Percentiles rank a stretch among this genome's conserved stretches.
phyloP scores from a whole-genome alignment of 2,113 vertebrate species.

The Rhadina sibilatrix region DNA sequence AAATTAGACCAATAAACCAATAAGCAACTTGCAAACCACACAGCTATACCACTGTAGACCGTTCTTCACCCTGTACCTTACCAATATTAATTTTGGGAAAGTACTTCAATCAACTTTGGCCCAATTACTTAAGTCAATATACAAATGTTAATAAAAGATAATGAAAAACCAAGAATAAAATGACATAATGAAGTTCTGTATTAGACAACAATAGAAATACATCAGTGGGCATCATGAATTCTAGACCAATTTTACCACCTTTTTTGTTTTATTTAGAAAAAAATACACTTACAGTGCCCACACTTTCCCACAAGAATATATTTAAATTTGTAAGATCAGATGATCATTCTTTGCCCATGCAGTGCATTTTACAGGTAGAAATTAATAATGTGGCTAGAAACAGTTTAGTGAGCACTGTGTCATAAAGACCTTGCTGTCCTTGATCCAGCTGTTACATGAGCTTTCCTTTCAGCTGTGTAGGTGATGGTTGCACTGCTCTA shows the following conservation, averaged over 20 bases:
- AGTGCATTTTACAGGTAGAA: background rate
- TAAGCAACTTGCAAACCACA: background rate
- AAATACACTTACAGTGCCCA: background rate
- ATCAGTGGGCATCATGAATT: background rate
- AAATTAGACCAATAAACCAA: slow-evolving; percentile 64
- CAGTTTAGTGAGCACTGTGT: background rate
- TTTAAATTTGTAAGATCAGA: background rate
- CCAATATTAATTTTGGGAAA: background rate
- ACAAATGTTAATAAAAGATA: background rate
- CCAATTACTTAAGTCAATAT: background rate
- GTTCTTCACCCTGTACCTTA: background rate
- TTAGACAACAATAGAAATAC: background rate
- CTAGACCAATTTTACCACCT: background rate
- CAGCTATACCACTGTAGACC: background rate
- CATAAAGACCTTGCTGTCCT: background rate
- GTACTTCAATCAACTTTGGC: background rate
- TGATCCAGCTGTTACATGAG: background rate
- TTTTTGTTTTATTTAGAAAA: slow-evolving; percentile 35
- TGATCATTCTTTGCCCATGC: background rate
- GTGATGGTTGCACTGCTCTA: background rate
- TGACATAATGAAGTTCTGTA: background rate
- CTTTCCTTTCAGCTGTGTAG: background rate
- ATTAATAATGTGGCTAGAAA: background rate
- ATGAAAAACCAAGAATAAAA: background rate
- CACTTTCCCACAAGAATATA: background rate